phyloP scores from a whole-genome alignment of 2,797 vertebrate genomes.

The Petrocephalus schoutedeni region DNA sequence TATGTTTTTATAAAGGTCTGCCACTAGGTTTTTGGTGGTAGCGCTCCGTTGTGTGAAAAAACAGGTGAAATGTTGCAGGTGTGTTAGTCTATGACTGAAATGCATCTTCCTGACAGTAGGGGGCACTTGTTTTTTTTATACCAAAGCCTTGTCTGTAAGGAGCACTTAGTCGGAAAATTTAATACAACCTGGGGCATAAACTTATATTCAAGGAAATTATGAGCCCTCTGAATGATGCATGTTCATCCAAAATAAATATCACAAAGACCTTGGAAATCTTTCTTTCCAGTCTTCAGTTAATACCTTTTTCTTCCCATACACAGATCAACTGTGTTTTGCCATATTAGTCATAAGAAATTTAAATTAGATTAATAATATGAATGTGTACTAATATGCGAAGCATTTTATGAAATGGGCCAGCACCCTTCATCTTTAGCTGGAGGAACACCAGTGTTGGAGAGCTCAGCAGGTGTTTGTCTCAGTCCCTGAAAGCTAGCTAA shows the following conservation, averaged over 20 bases:
- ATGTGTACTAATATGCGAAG: background rate
- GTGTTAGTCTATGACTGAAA: background rate
- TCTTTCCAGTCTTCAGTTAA: background rate
- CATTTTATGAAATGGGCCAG: background rate
- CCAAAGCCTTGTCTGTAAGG: background rate
- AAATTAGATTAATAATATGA: background rate
- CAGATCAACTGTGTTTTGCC: background rate
- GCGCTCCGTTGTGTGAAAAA: no score
- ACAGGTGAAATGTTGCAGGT: background rate
- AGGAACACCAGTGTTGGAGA: background rate
- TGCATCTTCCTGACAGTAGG: slow-evolving; percentile 16
- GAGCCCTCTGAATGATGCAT: background rate
- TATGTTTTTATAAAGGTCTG: background rate
- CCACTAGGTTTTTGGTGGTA: background rate
- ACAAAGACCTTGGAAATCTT: background rate
- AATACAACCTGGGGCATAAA: background rate
- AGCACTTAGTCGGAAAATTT: background rate
- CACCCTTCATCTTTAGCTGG: background rate
- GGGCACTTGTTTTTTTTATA: slow-evolving; percentile 2
- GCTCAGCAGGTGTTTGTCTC: background rate
- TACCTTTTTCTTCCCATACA: background rate
- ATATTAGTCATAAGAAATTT: background rate
- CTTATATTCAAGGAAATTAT: background rate
- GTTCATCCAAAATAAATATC: background rate
- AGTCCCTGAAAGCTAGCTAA: background rate